Evolutionary conservation across 2,113 vertebrate species (phyloP), one percentile per base, ranked within the genome.

Genomic region (Lophius piscatorius): DNA sequence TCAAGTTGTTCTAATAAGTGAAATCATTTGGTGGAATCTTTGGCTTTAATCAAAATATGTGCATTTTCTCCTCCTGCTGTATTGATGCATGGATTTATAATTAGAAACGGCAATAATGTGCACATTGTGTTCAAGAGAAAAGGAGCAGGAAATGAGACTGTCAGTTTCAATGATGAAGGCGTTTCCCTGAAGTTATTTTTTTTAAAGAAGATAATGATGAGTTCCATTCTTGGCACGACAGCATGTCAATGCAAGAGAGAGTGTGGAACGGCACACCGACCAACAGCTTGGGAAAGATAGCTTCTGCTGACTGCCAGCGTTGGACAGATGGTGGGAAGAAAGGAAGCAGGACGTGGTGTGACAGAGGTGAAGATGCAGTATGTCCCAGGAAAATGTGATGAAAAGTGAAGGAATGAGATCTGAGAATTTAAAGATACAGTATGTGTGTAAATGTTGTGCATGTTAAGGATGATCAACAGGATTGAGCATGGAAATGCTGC

Each of bases 101-200:
- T 82, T 81, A 76, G 76, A 80, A 74, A 81, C 78, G 76, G 60
- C 84, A 78, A 81, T 75, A 72, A 86, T 80, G 58, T 73, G 67
- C 67, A 58, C 78, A 81, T 86, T 88, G 83, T 84, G 51, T 62
- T 81, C 63, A 74, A 82, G 65, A 80, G 70, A 84, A 85, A 82
- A 68, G 78, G 74, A 72, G 74, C 76, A 81, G 78, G 84, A 88
- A 86, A 86, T 81, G 76, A 82, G 71, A 71, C 81, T 86, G 88
- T 81, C 84, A 85, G 51, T 83, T 82, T 83, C 80, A 81, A 84
- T 86, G 76, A 83, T 78, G 80, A 80, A 78, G 74, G 77, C 77
- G 59, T 76, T 74, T 66, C 73, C 60, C 72, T 72, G 60, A 77
- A 80, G 63, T 86, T 87, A 67, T 87, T 48, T 41, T 33, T 55